phyloP scores from a whole-genome alignment of 2,797 vertebrate species.

The Australoheros facetus region DNA sequence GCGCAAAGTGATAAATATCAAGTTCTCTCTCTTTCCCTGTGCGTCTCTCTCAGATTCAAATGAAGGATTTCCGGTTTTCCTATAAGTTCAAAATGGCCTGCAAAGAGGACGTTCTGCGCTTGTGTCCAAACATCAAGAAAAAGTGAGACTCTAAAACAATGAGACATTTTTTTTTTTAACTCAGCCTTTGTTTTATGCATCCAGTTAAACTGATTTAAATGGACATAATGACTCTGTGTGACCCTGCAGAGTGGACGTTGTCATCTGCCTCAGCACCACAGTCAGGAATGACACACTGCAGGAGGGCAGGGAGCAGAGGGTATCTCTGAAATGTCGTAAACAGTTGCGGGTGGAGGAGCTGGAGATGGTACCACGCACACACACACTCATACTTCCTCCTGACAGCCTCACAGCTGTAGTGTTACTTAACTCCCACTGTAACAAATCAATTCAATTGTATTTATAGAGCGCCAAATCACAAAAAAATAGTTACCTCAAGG shows the following conservation, averaged over 20 bases:
- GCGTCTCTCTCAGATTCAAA: constrained; percentile 84
- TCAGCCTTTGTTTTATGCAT: neutral
- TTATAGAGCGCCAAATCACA: too few relatives aligned
- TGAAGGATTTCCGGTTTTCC: constrained; percentile 97
- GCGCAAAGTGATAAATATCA: neutral
- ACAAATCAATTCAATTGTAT: too few relatives aligned
- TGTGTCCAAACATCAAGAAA: constrained; percentile 97
- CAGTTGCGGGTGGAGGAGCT: constrained; percentile 96
- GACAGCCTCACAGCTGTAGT: neutral
- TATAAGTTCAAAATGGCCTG: constrained; percentile 99
- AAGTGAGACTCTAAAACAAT: constrained; percentile 81
- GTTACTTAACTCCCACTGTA: neutral
- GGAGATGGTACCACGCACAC: constrained; percentile 86
- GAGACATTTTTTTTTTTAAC: neutral
- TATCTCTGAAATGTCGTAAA: constrained; percentile 93
- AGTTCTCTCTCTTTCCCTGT: neutral
- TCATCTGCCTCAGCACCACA: constrained; percentile 94
- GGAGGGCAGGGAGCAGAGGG: constrained; percentile 92
- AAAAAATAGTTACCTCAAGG: too few relatives aligned
- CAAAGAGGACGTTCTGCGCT: constrained; percentile 94
- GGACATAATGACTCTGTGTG: neutral
- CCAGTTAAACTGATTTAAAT: neutral
- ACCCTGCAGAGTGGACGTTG: constrained; percentile 91
- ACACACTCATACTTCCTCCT: neutral
- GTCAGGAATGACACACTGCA: constrained; percentile 96